These are phyloP conservation scores for Porites rus DNA, from an alignment of 92 coral and sea anemone genomes.

Conservation along the genomic window DNA sequence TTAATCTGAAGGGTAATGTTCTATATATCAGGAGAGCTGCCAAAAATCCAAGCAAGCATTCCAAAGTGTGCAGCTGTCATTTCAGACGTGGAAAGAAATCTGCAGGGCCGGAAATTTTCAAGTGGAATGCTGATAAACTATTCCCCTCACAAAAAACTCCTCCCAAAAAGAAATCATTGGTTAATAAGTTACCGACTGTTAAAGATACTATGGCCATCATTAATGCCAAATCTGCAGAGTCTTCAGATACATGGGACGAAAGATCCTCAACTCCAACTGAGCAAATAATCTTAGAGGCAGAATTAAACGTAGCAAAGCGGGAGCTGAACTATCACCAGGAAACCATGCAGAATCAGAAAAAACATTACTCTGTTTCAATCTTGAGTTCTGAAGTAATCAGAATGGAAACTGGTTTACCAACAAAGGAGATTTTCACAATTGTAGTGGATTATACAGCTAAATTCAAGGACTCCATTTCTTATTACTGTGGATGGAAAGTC, in stretches of 20 bases:
- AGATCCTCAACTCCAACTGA: conserved; percentile 34
- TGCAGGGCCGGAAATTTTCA: conserved; percentile 56
- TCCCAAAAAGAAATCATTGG: conserved; percentile 8
- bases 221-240: conserved; percentile 27
- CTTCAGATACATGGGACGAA: conserved; percentile 33
- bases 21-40: conserved; percentile 21
- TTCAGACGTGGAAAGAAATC: too few relatives aligned
- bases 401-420: conserved; percentile 71
- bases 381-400: conserved; percentile 26
- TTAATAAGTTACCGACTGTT: neutral
- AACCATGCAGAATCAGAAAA: conserved; percentile 19
- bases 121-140: conserved; percentile 46
- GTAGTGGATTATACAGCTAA: conserved; percentile 43
- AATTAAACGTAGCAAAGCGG: conserved; percentile 35
- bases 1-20: conserved; percentile 20
- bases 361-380: conserved; percentile 32
- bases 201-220: conserved; percentile 17
- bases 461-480: conserved; percentile 45
- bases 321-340: conserved; percentile 26
- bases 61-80: conserved; percentile 49
- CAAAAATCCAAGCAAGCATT: conserved; percentile 36
- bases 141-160: conserved; percentile 40
- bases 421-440: conserved; percentile 49
- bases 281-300: conserved; percentile 30
- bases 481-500: conserved; percentile 53